Conservation (phyloP, 2,113 vertebrate species). For the Microtus richardsoni region DNA sequence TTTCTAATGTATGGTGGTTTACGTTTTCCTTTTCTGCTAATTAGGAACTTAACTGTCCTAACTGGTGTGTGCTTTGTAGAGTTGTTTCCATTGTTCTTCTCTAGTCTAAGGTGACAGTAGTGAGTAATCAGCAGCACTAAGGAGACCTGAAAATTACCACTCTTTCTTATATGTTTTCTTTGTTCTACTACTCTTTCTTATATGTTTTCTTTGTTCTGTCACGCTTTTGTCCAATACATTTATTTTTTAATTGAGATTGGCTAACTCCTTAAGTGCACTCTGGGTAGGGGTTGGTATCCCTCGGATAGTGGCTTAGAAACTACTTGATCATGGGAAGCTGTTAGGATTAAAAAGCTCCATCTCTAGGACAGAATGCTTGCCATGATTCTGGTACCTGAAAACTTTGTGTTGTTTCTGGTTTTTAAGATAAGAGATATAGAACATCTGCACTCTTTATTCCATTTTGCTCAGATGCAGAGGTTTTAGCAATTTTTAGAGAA, state of each 20-base stretch:
- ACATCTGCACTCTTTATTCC: background rate
- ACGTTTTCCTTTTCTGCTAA: background rate
- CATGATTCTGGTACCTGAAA: background rate
- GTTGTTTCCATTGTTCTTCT: constrained; percentile 8
- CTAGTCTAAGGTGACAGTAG: background rate
- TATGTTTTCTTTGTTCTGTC: too few relatives aligned
- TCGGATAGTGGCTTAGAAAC: background rate
- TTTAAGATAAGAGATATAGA: background rate
- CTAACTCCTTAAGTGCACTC: background rate
- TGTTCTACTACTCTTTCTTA: background rate
- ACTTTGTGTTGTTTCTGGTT: background rate
- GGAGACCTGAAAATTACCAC: background rate
- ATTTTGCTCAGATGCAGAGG: background rate
- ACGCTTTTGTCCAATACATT: constrained; percentile 16
- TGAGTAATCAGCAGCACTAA: background rate
- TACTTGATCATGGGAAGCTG: background rate
- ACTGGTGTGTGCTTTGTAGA: background rate
- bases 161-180: background rate
- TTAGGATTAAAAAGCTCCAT: background rate
- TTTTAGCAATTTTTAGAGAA: background rate
- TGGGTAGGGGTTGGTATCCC: background rate
- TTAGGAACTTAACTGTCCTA: background rate
- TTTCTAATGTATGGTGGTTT: background rate
- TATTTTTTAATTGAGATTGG: background rate
- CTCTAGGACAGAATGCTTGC: background rate